Conservation (phyloP, 2,888 invertebrate genomes). For the Habroteleia sp. region DNA sequence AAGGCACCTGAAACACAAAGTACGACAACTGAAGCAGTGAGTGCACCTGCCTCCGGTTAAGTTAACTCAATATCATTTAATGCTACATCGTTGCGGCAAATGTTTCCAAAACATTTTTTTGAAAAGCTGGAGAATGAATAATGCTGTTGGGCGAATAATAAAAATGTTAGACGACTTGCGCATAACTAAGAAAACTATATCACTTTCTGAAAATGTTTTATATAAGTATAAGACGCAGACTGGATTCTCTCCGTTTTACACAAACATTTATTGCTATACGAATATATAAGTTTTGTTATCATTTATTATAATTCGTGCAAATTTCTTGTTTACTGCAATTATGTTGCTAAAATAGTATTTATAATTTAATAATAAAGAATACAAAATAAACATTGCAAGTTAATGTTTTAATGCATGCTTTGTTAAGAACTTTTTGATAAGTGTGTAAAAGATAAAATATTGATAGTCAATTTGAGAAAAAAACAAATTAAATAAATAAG, state of each 20-base stretch:
- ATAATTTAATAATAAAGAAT: constrained; percentile 9
- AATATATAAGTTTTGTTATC: constrained; percentile 23
- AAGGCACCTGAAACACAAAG: constrained; percentile 71
- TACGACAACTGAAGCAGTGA: constrained; percentile 75
- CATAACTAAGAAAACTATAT: constrained; percentile 15
- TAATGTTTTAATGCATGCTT: constrained; percentile 18
- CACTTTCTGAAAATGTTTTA: constrained; percentile 27
- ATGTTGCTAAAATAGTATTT: constrained; percentile 27
- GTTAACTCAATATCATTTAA: constrained; percentile 1
- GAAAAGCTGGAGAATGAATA: constrained; percentile 12
- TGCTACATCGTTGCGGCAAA: constrained; percentile 1
- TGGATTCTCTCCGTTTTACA: constrained; percentile 37
- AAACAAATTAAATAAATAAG: constrained; percentile 18
- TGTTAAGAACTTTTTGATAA: constrained; percentile 26
- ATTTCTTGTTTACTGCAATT: constrained; percentile 9
- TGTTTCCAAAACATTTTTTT: constrained; percentile 23
- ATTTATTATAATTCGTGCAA: constrained; percentile 14
- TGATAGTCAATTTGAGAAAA: constrained; percentile 1
- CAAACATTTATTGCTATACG: constrained; percentile 13
- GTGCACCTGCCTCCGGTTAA: constrained; percentile 69
- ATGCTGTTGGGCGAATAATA: constrained; percentile 2
- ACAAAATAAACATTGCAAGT: not conserved
- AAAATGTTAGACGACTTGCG: constrained; percentile 12
- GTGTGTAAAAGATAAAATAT: constrained; percentile 9
- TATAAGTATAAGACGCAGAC: constrained; percentile 35